Conservation (phyloP, 2,113 vertebrate genomes). For the Panthera uncia region DNA sequence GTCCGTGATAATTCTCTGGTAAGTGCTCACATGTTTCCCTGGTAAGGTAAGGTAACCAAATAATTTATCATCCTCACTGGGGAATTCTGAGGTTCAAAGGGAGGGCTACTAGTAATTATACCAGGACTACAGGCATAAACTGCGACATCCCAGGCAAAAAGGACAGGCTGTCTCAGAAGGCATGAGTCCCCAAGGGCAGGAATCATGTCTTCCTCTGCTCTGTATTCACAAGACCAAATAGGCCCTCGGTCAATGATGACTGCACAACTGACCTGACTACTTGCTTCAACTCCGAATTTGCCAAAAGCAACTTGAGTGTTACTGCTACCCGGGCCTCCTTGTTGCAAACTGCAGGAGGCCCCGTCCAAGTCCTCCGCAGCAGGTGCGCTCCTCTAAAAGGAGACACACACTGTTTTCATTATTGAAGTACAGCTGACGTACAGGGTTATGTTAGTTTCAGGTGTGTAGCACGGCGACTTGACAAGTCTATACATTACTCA, state of each 20-base stretch:
- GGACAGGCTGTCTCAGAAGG: neutral
- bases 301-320: neutral
- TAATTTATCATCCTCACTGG: neutral
- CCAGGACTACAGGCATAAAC: neutral
- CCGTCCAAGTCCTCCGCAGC: fast-evolving
- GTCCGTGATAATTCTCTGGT: neutral
- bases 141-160: neutral
- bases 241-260: neutral
- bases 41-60: neutral
- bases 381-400: neutral
- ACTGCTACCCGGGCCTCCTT: neutral
- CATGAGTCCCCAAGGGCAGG: neutral
- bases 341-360: neutral
- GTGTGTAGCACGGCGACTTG: neutral
- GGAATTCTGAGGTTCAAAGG: neutral
- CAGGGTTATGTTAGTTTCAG: neutral
- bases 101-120: too few relatives aligned
- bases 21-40: neutral
- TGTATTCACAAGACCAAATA: neutral
- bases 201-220: neutral
- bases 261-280: neutral
- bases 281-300: neutral
- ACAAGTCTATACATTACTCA: neutral
- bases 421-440: neutral
- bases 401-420: neutral